These are phyloP conservation scores for Gerosis bhagava DNA, from an alignment of 2,888 invertebrate genomes.

Conservation along the genomic window DNA sequence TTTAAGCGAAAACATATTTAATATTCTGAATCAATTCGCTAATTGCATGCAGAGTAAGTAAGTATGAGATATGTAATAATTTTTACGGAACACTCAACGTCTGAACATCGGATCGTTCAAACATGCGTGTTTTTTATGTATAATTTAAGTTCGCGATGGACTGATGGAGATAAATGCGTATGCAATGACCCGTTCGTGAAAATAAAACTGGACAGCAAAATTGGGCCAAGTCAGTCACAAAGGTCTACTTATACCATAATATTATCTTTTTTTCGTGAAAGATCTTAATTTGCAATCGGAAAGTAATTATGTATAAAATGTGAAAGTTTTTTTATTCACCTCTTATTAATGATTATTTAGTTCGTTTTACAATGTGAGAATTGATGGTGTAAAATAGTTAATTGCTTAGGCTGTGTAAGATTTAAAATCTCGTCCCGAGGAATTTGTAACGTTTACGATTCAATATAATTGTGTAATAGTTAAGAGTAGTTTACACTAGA, in stretches of 20 bases:
- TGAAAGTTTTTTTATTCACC: slow-evolving; percentile 44
- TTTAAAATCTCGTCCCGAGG: slow-evolving; percentile 6
- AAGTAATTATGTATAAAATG: slow-evolving; percentile 47
- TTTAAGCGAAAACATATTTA: too few relatives aligned
- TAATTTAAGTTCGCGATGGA: slow-evolving; percentile 36
- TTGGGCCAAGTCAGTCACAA: slow-evolving; percentile 60
- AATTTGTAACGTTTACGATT: slow-evolving; percentile 11
- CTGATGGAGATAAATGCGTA: slow-evolving; percentile 68
- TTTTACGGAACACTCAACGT: slow-evolving; percentile 25
- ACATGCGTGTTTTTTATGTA: slow-evolving; percentile 27
- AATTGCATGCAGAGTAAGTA: slow-evolving; percentile 6
- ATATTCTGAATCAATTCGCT: slow-evolving; percentile 2
- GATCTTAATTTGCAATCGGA: slow-evolving; percentile 47
- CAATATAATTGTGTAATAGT: slow-evolving; percentile 4
- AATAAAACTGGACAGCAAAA: slow-evolving; percentile 54
- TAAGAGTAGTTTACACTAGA: slow-evolving; percentile 1
- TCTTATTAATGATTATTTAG: slow-evolving; percentile 12
- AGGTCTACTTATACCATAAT: slow-evolving; percentile 44
- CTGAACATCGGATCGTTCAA: slow-evolving; percentile 23
- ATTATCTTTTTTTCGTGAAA: slow-evolving; percentile 46
- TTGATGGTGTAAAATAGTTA: slow-evolving; percentile 14
- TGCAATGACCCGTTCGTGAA: slow-evolving; percentile 44
- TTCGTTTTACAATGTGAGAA: slow-evolving; percentile 7
- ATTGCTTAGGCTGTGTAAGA: slow-evolving; percentile 12
- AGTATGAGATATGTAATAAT: slow-evolving; percentile 11